phyloP scores from a whole-genome alignment of 2,797 vertebrate genomes.

The Ataeniobius toweri region DNA sequence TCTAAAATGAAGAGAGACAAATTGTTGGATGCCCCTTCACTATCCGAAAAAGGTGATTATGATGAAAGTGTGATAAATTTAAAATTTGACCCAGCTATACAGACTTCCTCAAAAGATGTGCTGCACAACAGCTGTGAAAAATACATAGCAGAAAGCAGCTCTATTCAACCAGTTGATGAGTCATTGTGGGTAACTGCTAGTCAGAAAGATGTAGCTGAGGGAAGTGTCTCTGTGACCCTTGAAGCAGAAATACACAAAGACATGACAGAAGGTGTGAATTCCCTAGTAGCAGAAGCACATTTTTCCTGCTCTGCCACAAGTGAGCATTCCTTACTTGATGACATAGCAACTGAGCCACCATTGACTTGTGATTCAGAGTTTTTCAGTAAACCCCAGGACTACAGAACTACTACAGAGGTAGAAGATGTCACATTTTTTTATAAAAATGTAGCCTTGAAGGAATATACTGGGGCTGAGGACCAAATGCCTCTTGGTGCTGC shows the following conservation, averaged over 20 bases:
- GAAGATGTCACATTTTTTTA: slow-evolving; percentile 69
- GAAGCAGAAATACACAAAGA: slow-evolving; percentile 25
- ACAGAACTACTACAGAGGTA: slow-evolving; percentile 18
- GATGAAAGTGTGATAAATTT: slow-evolving; percentile 20
- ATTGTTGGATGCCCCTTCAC: slow-evolving; percentile 33
- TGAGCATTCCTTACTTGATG: slow-evolving; percentile 22
- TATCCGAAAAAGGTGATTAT: slow-evolving; percentile 32
- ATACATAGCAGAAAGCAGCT: slow-evolving; percentile 20
- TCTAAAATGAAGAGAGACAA: slow-evolving; percentile 82
- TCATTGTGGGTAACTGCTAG: slow-evolving; percentile 13
- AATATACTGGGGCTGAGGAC: slow-evolving; percentile 82
- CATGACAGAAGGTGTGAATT: background rate
- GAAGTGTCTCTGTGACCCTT: slow-evolving; percentile 15
- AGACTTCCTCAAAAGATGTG: slow-evolving; percentile 76
- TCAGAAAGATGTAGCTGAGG: slow-evolving; percentile 18
- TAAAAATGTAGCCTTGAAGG: slow-evolving; percentile 76
- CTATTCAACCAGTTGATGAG: slow-evolving; percentile 19
- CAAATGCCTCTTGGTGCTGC: slow-evolving; percentile 79
- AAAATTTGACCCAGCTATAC: slow-evolving; percentile 72
- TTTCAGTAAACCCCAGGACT: slow-evolving; percentile 4
- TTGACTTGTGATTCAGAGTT: slow-evolving; percentile 8
- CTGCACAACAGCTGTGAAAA: slow-evolving; percentile 70
- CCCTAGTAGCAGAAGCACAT: slow-evolving; percentile 12
- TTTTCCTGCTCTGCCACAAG: slow-evolving; percentile 19
- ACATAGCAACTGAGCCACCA: slow-evolving; percentile 19